Evolutionary conservation across 2,797 vertebrate species (phyloP).

Genomic region (Notoglanidium macrostoma): DNA sequence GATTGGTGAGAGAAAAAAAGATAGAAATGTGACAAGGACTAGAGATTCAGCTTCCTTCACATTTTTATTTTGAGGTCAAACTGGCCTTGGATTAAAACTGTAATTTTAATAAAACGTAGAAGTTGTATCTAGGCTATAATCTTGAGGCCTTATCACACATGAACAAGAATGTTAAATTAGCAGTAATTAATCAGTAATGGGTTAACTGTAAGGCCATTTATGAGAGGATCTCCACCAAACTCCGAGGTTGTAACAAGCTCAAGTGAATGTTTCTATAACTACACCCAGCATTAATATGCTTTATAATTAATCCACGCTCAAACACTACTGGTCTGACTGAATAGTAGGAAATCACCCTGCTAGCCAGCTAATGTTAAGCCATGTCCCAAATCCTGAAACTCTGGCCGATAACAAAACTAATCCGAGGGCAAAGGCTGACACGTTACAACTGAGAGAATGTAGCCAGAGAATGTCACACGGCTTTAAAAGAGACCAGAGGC

Average conservation of each 20-base stretch:
- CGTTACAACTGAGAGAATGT: constrained; percentile 17
- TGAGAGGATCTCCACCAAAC: background rate
- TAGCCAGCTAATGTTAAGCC: background rate
- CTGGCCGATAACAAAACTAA: constrained; percentile 14
- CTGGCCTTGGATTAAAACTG: background rate
- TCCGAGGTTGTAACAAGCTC: background rate
- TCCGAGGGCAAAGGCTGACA: constrained; percentile 18
- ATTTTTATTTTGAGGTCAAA: background rate
- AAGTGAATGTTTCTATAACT: background rate
- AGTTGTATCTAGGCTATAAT: background rate
- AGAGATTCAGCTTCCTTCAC: background rate
- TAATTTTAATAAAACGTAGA: background rate
- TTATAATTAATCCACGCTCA: constrained; percentile 13
- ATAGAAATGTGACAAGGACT: background rate
- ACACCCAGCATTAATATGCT: background rate
- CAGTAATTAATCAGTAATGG: background rate
- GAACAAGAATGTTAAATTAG: background rate
- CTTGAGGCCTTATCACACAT: background rate
- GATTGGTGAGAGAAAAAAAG: background rate
- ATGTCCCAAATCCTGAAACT: constrained; percentile 11
- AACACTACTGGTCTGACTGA: background rate
- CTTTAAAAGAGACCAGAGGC: constrained; percentile 21
- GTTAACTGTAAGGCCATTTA: background rate
- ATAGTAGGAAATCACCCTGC: background rate
- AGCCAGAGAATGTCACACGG: constrained; percentile 12